Conservation (phyloP, 2,888 invertebrate species). For the Amblyjoppa fuscipennis region DNA sequence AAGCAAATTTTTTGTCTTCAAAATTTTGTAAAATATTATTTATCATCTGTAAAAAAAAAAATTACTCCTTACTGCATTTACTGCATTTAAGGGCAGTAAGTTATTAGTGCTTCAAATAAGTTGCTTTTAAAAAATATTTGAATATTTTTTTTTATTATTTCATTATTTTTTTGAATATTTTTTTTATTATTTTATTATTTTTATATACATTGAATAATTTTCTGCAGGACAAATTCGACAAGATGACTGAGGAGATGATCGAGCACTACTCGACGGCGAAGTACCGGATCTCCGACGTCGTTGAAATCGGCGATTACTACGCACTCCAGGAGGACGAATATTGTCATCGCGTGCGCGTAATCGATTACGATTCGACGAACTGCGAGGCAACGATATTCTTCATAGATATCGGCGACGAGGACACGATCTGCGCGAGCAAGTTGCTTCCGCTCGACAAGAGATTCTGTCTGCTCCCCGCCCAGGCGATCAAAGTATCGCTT, state of each 20-base stretch:
- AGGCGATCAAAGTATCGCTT: conserved; percentile 91
- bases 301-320: conserved; percentile 84
- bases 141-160: too few relatives aligned
- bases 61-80: too few relatives aligned
- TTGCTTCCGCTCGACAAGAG: conserved; percentile 88
- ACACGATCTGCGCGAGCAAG: conserved; percentile 86
- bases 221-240: conserved; percentile 82
- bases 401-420: conserved; percentile 92
- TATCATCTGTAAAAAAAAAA: too few relatives aligned
- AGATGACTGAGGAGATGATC: conserved; percentile 84
- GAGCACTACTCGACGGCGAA: conserved; percentile 78
- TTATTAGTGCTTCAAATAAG: too few relatives aligned
- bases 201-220: background rate
- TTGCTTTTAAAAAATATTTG: too few relatives aligned
- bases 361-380: conserved; percentile 75
- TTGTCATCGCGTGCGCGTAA: conserved; percentile 85
- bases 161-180: too few relatives aligned
- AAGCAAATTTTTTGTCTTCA: too few relatives aligned
- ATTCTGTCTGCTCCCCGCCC: conserved; percentile 89
- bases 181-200: too few relatives aligned
- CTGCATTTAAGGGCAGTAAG: too few relatives aligned
- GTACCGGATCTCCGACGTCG: conserved; percentile 58
- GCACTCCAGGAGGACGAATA: conserved; percentile 83
- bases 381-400: conserved; percentile 86
- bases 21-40: too few relatives aligned